phyloP scores from a whole-genome alignment of 2,888 invertebrate genomes.

The Nipponacmea schrenckii region DNA sequence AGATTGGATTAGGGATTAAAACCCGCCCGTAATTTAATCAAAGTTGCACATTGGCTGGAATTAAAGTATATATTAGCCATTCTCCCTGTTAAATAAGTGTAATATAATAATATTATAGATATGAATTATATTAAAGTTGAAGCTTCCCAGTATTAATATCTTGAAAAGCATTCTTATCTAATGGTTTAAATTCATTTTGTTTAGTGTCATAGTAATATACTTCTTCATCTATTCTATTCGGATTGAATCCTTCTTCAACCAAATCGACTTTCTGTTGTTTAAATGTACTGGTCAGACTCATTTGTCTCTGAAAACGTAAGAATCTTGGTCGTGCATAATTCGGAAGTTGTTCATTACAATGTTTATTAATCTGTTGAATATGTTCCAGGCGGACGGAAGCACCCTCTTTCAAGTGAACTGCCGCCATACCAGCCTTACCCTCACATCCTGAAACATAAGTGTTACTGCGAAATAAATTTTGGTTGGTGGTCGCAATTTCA shows the following conservation, averaged over 20 bases:
- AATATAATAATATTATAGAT: neutral
- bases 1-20: too few species aligned
- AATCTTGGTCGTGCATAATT: conserved; percentile 53
- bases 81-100: too few species aligned
- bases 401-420: conserved; percentile 39
- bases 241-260: conserved; percentile 49
- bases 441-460: conserved; percentile 32
- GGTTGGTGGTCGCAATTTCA: too few species aligned
- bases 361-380: conserved; percentile 33
- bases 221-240: conserved; percentile 31
- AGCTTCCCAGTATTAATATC: conserved; percentile 12
- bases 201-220: conserved; percentile 41
- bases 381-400: conserved; percentile 20
- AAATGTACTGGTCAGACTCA: conserved; percentile 49
- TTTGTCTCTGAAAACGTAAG: conserved; percentile 40
- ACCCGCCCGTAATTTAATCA: too few species aligned
- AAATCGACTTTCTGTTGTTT: conserved; percentile 50
- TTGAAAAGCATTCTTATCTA: conserved; percentile 15
- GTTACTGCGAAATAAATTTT: too few species aligned
- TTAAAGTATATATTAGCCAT: too few species aligned
- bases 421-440: conserved; percentile 55
- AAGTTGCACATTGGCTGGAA: too few species aligned
- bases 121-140: neutral
- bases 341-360: conserved; percentile 43
- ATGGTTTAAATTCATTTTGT: conserved; percentile 33